These are phyloP conservation scores for Micronisus gabar DNA, from an alignment of 2,113 vertebrate species.

Conservation along the genomic window DNA sequence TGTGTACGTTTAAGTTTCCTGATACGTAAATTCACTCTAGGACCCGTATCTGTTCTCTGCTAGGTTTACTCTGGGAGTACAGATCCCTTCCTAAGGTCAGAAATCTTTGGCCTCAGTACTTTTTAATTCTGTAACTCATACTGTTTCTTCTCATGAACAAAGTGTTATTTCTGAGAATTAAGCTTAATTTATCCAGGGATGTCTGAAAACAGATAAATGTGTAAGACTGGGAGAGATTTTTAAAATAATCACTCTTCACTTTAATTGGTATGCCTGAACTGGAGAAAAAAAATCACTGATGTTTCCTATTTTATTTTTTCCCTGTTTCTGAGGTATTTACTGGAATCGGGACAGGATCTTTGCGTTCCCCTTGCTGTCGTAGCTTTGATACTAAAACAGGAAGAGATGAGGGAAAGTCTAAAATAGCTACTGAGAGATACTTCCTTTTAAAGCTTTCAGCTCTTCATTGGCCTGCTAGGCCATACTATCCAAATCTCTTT, in stretches of 20 bases:
- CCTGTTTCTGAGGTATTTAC: not conserved
- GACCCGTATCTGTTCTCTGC: not conserved
- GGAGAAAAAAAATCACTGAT: accelerated
- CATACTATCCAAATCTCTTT: not conserved
- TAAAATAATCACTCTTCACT: not conserved
- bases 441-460: not conserved
- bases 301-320: not conserved
- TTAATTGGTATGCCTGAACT: not conserved
- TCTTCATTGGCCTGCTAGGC: not conserved
- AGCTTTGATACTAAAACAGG: not conserved
- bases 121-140: not conserved
- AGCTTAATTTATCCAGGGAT: not conserved
- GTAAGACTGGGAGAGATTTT: not conserved
- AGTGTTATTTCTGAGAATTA: not conserved
- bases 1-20: not conserved
- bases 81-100: not conserved
- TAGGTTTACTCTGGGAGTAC: not conserved
- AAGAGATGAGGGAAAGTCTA: not conserved
- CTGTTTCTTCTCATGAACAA: not conserved
- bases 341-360: not conserved
- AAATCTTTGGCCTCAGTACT: not conserved
- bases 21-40: not conserved
- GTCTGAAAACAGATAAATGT: not conserved
- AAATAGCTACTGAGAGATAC: not conserved
- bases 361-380: not conserved